phyloP scores from a whole-genome alignment of 2,113 vertebrate species.

The Camelus dromedarius region DNA sequence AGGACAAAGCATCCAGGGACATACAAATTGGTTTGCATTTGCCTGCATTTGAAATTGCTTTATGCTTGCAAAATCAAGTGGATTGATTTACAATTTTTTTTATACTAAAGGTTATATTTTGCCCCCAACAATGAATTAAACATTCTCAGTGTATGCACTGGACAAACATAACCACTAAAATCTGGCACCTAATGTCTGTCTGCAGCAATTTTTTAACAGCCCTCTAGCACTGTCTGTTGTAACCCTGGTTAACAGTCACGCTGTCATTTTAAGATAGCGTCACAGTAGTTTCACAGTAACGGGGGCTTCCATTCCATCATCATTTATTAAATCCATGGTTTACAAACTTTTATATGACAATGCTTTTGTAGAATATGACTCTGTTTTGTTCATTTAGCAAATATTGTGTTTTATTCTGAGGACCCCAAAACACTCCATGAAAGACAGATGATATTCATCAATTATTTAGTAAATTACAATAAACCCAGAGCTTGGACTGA shows the following conservation, averaged over 20 bases:
- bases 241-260: not conserved
- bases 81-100: not conserved
- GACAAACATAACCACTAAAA: not conserved
- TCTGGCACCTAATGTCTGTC: not conserved
- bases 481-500: too few relatives aligned
- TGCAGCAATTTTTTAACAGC: not conserved
- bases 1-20: not conserved
- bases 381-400: not conserved
- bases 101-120: not conserved
- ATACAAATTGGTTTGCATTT: not conserved
- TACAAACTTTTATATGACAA: not conserved
- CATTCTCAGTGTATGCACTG: not conserved
- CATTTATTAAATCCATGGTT: not conserved
- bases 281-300: accelerated
- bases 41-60: not conserved
- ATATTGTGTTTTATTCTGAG: not conserved
- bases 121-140: not conserved
- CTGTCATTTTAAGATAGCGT: not conserved
- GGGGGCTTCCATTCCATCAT: not conserved
- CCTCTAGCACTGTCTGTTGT: not conserved
- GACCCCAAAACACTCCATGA: not conserved
- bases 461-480: not conserved
- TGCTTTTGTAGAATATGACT: not conserved
- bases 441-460: not conserved
- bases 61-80: not conserved